Base-by-base conservation (phyloP, 2,888 invertebrate species). In the Dinocampus coccinellae region DNA sequence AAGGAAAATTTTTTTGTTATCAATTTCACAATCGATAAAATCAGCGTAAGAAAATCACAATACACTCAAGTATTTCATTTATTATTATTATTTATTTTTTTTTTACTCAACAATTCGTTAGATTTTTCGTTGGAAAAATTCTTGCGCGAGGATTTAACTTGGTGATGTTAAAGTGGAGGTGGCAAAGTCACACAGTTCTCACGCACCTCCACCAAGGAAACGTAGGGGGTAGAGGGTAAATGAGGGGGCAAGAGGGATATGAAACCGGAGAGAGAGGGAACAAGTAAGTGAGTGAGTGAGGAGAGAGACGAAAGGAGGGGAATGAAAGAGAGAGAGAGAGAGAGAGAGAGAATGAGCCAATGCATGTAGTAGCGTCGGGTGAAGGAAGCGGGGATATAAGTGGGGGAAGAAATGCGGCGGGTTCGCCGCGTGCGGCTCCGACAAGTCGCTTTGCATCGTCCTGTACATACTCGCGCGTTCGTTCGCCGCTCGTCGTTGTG, bases 361-460 rank as follows among this genome's bases (percentile, higher is more conserved):
- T 66, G 36, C 39, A 65, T 71, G n/a, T 65, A 61, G 66, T 60
- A 72, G 68, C 67, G 65, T 64, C 70, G 60, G 70, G 70, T 47
- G 72, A 69, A 70, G 69, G 69, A 61, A 68, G 69, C 33, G 22
- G 47, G 3, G 16, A 58, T 60, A 60, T 60, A 60, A 34, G 63
- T 29, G 34, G 63, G 42, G 11, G 22, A 64, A 70, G 39, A 57
- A 58, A 73, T 47, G 47, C 47, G 47, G 16, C 47, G 16, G 47
- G 47, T 47, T 7, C 52, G 67, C 68, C 57, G 57, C 57, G 69
- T 70, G 63, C 69, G 63, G 57, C 63, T 64, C 39, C 60, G 34
- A 73, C 62, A 70, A 73, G 73, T 74, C 70, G 77, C 77, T 83
- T 84, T 83, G 82, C 74, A 81, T 70, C 79, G 57, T 57, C 29